Conservation (phyloP, 2,888 invertebrate species). For the Apodemia duryi region DNA sequence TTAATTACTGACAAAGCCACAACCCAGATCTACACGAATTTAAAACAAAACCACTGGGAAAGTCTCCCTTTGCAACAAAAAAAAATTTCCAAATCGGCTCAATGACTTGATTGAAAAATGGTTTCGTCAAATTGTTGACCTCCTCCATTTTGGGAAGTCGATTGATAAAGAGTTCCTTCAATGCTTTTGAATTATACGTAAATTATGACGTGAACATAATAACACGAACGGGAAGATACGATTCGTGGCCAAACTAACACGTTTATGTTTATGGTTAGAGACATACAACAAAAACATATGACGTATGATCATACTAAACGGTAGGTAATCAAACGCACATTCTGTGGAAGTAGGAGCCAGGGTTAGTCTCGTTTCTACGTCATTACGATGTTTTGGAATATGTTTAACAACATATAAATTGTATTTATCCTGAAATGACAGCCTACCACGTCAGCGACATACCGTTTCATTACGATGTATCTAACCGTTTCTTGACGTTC, state of each 20-base stretch:
- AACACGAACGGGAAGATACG: conserved; percentile 39
- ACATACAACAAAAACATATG: conserved; percentile 5
- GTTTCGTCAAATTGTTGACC: too few relatives aligned
- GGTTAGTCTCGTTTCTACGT: not conserved
- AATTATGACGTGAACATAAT: conserved; percentile 24
- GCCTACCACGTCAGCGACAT: too few relatives aligned
- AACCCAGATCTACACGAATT: too few relatives aligned
- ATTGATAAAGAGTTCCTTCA: not conserved
- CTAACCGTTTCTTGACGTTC: too few relatives aligned
- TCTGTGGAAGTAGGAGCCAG: not conserved
- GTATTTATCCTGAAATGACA: too few relatives aligned
- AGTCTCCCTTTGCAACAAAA: too few relatives aligned
- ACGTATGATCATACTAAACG: conserved; percentile 1
- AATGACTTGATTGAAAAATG: too few relatives aligned
- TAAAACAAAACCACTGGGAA: too few relatives aligned
- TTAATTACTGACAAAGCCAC: too few relatives aligned
- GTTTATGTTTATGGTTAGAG: conserved; percentile 15
- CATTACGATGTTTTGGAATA: conserved; percentile 5
- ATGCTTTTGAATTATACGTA: not conserved
- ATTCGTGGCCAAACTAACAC: conserved; percentile 26
- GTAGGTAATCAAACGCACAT: not conserved
- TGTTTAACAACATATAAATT: not conserved
- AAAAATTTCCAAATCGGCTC: too few relatives aligned
- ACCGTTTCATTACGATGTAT: too few relatives aligned
- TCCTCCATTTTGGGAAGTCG: too few relatives aligned